These are phyloP conservation scores for Brevipalpus yothersi DNA, from an alignment of 1,140 invertebrate species.

Conservation along the genomic window DNA sequence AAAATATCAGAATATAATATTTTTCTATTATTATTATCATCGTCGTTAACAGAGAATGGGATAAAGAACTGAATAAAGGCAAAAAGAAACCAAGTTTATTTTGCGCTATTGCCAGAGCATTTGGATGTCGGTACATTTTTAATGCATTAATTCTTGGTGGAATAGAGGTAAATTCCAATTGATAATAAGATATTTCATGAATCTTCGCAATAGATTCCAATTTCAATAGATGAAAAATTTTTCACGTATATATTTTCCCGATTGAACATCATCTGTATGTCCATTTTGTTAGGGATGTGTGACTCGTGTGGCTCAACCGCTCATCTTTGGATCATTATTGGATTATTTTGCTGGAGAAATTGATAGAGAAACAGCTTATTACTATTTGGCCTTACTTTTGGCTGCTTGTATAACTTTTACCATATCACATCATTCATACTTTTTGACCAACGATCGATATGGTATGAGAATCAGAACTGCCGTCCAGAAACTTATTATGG, in stretches of 20 bases:
- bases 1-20: not conserved
- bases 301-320: not conserved
- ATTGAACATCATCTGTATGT: too few relatives aligned
- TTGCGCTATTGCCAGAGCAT: constrained; percentile 6
- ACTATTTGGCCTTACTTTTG: not conserved
- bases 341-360: not conserved
- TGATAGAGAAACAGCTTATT: not conserved
- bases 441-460: constrained; percentile 19
- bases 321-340: not conserved
- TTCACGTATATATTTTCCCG: not conserved
- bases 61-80: constrained; percentile 8
- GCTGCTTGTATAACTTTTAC: not conserved
- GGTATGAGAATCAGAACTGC: constrained; percentile 19
- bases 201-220: too few relatives aligned
- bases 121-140: constrained; percentile 1
- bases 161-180: not conserved
- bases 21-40: not conserved
- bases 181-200: too few relatives aligned
- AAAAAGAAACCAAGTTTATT: constrained; percentile 9
- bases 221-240: too few relatives aligned
- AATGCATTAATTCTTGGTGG: not conserved
- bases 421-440: not conserved
- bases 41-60: constrained; percentile 8
- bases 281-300: not conserved
- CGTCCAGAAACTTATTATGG: constrained; percentile 27